Conservation (phyloP, 2,888 invertebrate species). For the Branchellion lobata region DNA sequence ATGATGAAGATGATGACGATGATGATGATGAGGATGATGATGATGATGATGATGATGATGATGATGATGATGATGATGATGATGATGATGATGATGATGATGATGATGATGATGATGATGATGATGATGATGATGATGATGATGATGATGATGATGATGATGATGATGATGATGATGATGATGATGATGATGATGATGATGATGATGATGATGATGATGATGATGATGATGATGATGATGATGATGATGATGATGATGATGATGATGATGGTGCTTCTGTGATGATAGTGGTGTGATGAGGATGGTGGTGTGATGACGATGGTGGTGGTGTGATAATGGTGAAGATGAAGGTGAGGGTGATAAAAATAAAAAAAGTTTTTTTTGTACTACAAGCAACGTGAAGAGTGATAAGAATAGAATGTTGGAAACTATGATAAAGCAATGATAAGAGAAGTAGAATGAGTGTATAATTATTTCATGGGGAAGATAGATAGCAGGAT, state of each 20-base stretch:
- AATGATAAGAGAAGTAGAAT: too few relatives aligned
- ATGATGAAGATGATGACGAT: not conserved
- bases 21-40: conserved; percentile 2
- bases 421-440: too few relatives aligned
- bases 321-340: too few relatives aligned
- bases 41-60: conserved; percentile 1
- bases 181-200: not conserved
- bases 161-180: conserved; percentile 25
- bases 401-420: too few relatives aligned
- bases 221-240: conserved; percentile 5
- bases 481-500: not conserved
- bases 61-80: not conserved
- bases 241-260: conserved; percentile 16
- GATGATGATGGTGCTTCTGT: not conserved
- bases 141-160: conserved; percentile 25
- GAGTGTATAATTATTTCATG: too few relatives aligned
- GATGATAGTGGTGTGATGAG: too few relatives aligned
- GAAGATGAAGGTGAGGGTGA: too few relatives aligned
- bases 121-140: conserved; percentile 33
- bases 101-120: not conserved
- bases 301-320: too few relatives aligned
- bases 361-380: not conserved
- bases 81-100: conserved; percentile 17
- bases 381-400: too few relatives aligned
- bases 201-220: not conserved